Conservation (phyloP, 2,888 invertebrate genomes). For the Rhagonycha fulva region DNA sequence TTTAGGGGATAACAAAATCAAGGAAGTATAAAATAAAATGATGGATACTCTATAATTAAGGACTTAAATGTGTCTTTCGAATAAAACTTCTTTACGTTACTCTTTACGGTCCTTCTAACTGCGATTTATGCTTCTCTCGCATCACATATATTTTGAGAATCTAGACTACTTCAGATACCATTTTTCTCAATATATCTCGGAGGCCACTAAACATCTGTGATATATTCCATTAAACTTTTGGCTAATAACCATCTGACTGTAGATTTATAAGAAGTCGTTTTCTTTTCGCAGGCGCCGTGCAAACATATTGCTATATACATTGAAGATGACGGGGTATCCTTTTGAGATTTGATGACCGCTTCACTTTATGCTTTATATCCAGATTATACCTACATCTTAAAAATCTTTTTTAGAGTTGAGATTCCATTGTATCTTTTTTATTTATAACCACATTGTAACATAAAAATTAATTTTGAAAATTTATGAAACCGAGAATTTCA, state of each 20-base stretch:
- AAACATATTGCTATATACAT: conserved; percentile 26
- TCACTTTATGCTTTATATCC: conserved; percentile 21
- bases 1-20: background rate
- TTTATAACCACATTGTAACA: background rate
- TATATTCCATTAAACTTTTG: conserved; percentile 53
- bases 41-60: conserved; percentile 29
- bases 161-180: conserved; percentile 53
- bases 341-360: conserved; percentile 29
- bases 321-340: conserved; percentile 26
- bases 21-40: background rate
- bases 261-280: conserved; percentile 30
- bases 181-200: conserved; percentile 55
- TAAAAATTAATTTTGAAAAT: background rate
- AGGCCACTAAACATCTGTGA: conserved; percentile 52
- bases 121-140: conserved; percentile 52
- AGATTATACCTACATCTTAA: conserved; percentile 15
- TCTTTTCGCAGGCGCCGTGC: conserved; percentile 21
- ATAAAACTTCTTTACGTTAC: conserved; percentile 39
- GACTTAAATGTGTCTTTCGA: conserved; percentile 48
- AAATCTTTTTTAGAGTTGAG: conserved; percentile 15
- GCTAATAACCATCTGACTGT: conserved; percentile 49
- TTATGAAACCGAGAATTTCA: background rate
- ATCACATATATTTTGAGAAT: conserved; percentile 55
- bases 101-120: conserved; percentile 46
- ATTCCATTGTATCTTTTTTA: background rate